phyloP scores from a whole-genome alignment of 2,113 vertebrate species.

The Chaetops frenatus region DNA sequence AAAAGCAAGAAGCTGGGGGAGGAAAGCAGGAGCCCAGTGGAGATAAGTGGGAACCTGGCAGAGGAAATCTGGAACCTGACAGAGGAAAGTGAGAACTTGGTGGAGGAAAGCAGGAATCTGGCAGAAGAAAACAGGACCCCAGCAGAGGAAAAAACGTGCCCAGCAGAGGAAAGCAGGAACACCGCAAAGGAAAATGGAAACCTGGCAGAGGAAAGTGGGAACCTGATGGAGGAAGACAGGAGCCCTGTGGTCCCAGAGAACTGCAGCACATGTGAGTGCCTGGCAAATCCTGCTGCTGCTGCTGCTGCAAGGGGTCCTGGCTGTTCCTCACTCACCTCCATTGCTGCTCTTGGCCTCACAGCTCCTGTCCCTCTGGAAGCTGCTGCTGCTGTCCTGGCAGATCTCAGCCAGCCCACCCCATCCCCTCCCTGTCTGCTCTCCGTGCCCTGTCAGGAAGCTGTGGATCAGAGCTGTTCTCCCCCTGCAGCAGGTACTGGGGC shows the following conservation, averaged over 20 bases:
- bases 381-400: rapidly evolving
- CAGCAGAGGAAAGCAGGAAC: not conserved
- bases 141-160: not conserved
- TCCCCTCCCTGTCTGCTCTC: not conserved
- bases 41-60: not conserved
- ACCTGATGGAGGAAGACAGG: not conserved
- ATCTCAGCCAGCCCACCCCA: rapidly evolving
- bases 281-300: not conserved
- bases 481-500: not conserved
- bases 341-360: not conserved
- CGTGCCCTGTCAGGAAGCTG: rapidly evolving
- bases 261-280: not conserved
- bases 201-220: not conserved
- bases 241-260: rapidly evolving
- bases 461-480: not conserved
- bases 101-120: rapidly evolving
- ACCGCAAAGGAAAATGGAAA: not conserved
- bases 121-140: not conserved
- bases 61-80: not conserved
- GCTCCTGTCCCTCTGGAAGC: rapidly evolving
- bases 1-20: not conserved
- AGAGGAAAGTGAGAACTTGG: not conserved
- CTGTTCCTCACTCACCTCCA: not conserved
- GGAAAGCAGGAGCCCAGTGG: rapidly evolving
- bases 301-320: rapidly evolving